Percentiles rank a stretch among this genome's conserved stretches.
Evolutionary conservation across 2,888 invertebrate genomes (phyloP).

Genomic region (Orchestes rusci): DNA sequence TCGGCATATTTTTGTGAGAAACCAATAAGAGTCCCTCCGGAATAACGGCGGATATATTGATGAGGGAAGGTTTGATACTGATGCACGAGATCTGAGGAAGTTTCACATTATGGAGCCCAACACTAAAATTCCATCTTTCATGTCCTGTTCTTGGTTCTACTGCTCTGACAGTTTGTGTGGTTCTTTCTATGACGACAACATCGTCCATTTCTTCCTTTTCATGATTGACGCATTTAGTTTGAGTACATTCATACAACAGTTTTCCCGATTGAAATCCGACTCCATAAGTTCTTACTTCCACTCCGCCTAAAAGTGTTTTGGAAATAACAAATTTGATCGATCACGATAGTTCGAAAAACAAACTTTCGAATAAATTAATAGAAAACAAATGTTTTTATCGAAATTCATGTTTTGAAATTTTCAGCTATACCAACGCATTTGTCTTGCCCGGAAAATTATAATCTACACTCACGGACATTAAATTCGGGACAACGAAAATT

Average conservation of each 20-base stretch:
- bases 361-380: neutral
- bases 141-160: constrained; percentile 77
- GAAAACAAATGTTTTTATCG: too few relatives aligned
- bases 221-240: constrained; percentile 63
- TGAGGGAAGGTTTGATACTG: constrained; percentile 39
- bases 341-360: neutral
- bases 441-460: too few relatives aligned
- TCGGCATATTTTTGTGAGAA: constrained; percentile 40
- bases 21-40: constrained; percentile 67
- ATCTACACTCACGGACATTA: too few relatives aligned
- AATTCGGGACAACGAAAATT: too few relatives aligned
- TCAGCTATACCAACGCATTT: too few relatives aligned
- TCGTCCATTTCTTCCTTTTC: constrained; percentile 41
- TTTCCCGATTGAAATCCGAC: constrained; percentile 67
- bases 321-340: constrained; percentile 8
- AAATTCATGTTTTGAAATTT: too few relatives aligned
- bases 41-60: constrained; percentile 59
- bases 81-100: constrained; percentile 45
- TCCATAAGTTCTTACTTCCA: constrained; percentile 80
- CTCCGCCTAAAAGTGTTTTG: constrained; percentile 69
- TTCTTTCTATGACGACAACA: constrained; percentile 72
- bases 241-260: constrained; percentile 71
- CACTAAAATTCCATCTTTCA: constrained; percentile 96
- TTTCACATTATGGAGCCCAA: constrained; percentile 78
- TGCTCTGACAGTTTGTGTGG: constrained; percentile 83